Conservation (phyloP, 1,140 invertebrate species). For the Andricus grossulariae region DNA sequence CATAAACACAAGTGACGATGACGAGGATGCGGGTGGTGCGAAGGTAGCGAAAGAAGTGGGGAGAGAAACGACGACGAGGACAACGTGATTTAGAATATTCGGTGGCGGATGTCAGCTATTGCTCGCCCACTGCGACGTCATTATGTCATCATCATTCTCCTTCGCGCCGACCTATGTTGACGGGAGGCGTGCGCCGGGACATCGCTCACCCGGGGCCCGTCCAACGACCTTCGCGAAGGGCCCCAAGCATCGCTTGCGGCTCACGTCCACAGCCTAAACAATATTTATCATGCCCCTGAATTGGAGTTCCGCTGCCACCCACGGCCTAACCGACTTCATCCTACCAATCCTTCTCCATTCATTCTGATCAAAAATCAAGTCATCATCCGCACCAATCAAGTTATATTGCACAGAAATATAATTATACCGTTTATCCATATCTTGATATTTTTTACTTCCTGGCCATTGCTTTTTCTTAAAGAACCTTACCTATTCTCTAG, state of each 20-base stretch:
- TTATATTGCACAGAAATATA: not conserved
- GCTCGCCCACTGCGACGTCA: slow-evolving; percentile 75
- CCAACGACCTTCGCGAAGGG: slow-evolving; percentile 58
- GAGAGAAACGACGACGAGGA: slow-evolving; percentile 52
- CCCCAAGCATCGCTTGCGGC: slow-evolving; percentile 56
- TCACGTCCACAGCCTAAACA: slow-evolving; percentile 63
- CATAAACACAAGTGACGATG: slow-evolving; percentile 69
- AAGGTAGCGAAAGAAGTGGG: slow-evolving; percentile 43
- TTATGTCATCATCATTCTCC: slow-evolving; percentile 76
- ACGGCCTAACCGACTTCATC: slow-evolving; percentile 40
- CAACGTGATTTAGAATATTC: slow-evolving; percentile 74
- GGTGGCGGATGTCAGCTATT: slow-evolving; percentile 75
- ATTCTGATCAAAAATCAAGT: slow-evolving; percentile 13
- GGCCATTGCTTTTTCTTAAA: no score
- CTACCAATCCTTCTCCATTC: slow-evolving; percentile 12
- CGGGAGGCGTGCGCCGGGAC: slow-evolving; percentile 71
- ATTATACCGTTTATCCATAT: not conserved
- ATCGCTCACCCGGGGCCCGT: slow-evolving; percentile 68
- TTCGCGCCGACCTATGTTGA: slow-evolving; percentile 68
- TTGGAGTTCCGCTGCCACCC: slow-evolving; percentile 69
- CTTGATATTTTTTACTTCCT: not conserved
- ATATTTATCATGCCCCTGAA: slow-evolving; percentile 71
- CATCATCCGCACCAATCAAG: not conserved
- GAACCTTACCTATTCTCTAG: no score
- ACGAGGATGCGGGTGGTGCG: slow-evolving; percentile 59